Evolutionary conservation across 2,113 vertebrate species (phyloP).

Genomic region (Pleuronectes platessa): DNA sequence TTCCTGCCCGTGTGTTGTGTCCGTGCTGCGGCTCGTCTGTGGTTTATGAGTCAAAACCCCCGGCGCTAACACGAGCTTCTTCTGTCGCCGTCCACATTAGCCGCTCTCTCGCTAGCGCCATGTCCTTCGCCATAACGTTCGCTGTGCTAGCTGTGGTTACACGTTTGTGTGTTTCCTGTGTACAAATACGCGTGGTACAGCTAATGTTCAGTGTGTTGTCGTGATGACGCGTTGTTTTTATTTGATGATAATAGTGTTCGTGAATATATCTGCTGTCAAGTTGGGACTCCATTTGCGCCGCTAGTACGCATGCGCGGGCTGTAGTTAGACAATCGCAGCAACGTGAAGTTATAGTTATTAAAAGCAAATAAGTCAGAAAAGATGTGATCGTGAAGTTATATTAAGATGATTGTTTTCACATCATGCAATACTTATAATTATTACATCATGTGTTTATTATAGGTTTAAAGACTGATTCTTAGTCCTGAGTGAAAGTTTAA

Average conservation of each 20-base stretch:
- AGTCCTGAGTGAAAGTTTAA: too few species aligned
- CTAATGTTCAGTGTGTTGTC: neutral
- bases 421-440: too few species aligned
- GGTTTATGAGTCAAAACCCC: slow-evolving; percentile 4
- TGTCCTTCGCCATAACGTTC: neutral
- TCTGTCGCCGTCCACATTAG: slow-evolving; percentile 39
- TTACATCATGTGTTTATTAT: too few species aligned
- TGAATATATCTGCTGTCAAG: slow-evolving; percentile 31
- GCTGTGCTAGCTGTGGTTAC: too few species aligned
- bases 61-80: slow-evolving; percentile 44
- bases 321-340: neutral
- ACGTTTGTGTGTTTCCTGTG: neutral
- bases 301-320: slow-evolving; percentile 17
- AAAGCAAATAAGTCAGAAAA: neutral
- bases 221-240: neutral
- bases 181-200: neutral
- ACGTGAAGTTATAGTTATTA: neutral
- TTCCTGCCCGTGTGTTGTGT: neutral
- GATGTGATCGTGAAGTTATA: too few species aligned
- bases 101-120: slow-evolving; percentile 7
- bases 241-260: neutral
- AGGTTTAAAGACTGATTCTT: too few species aligned
- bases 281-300: slow-evolving; percentile 27
- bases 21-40: neutral
- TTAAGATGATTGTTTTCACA: too few species aligned